Base-by-base conservation (phyloP, 2,113 vertebrate genomes). In the Hyla sarda region DNA sequence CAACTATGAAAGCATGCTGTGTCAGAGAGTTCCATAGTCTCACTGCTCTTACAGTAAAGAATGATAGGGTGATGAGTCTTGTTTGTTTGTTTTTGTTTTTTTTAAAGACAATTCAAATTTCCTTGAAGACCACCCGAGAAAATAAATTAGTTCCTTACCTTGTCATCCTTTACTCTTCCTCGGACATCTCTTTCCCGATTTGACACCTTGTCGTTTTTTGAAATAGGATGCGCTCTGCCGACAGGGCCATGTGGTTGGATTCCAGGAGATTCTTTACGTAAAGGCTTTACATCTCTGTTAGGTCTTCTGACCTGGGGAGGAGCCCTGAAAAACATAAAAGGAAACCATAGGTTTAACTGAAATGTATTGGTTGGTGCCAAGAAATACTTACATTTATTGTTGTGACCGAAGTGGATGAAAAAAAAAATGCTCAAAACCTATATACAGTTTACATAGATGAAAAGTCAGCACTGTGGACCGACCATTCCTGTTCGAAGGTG, bases 131-230 rank as follows among this genome's bases (percentile, higher is more conserved):
- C 60, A 62, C 14, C 1, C 14, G 62, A 32, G 4, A 23, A 37
- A 37, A 3, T 1, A 10, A 37, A 17, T 41, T 2, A 3, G 25
- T 62, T 21, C 28, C 48, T 17, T 89, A 96, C 97, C 95, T 98
- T 98, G 83, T 98, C 97, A 0, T 99, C 98, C 92, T 93, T 96
- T 62, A 92, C 93, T 89, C 95, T 96, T 13, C 91, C 88, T 88
- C 92, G 91, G 1, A 65, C 88, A 8, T 96, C 95, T 87, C 96
- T 95, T 41, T 93, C 92, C 0, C 96, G 94, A 87, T 93, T 94
- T 73, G 91, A 88, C 0, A 92, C 83, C 32, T 95, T 95, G 4
- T 97, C 97, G 0, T 88, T 88, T 93, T 95, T 98, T 1, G 92
- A 37, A 28, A 94, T 93, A 0, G 89, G 87, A 1, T 96, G 97